phyloP scores from a whole-genome alignment of 2,113 vertebrate species.

The Muntiacus reevesi region DNA sequence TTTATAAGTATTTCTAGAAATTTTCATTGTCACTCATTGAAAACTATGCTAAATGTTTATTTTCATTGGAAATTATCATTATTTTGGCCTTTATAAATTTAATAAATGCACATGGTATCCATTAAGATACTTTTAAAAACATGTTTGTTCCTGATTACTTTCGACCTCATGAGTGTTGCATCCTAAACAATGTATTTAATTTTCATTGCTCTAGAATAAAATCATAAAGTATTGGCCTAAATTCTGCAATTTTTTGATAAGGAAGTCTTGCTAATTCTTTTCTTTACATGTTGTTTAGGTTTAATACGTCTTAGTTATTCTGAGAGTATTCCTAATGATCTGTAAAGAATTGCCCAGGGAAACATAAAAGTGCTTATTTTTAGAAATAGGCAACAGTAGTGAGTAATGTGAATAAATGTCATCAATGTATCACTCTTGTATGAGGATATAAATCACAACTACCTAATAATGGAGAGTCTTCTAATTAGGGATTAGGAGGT shows the following conservation, averaged over 20 bases:
- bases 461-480: background rate
- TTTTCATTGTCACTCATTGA: background rate
- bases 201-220: background rate
- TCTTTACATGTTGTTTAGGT: background rate
- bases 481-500: background rate
- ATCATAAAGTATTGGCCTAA: background rate
- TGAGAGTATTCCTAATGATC: background rate
- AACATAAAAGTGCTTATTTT: slow-evolving; percentile 13
- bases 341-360: background rate
- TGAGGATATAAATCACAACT: background rate
- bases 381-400: background rate
- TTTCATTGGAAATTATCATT: background rate
- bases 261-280: background rate
- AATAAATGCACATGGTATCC: background rate
- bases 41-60: background rate
- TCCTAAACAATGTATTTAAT: background rate
- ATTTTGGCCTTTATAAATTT: background rate
- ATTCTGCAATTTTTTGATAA: background rate
- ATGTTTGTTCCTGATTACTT: background rate
- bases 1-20: background rate
- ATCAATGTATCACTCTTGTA: background rate
- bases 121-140: background rate
- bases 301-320: background rate
- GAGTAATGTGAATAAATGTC: background rate
- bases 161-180: background rate